phyloP scores from a whole-genome alignment of 1,140 invertebrate genomes.

The Diabrotica undecimpunctata region DNA sequence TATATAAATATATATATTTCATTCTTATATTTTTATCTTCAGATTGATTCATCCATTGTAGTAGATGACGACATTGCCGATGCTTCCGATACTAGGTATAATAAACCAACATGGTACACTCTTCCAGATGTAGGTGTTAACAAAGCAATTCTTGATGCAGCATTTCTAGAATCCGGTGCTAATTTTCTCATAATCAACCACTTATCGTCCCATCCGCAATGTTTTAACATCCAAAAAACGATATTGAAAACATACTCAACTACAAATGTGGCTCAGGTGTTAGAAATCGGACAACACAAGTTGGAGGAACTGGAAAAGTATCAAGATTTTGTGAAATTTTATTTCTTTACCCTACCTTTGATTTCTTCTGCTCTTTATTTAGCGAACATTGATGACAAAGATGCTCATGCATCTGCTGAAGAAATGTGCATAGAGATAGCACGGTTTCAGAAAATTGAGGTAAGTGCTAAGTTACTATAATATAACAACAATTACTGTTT shows the following conservation, averaged over 20 bases:
- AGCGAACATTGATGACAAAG: background rate
- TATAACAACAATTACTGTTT: too few relatives aligned
- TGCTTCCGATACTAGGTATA: background rate
- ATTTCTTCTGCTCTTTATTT: background rate
- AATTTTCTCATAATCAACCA: background rate
- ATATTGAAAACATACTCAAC: background rate
- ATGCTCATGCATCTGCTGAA: background rate
- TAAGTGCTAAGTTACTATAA: background rate
- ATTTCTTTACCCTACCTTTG: background rate
- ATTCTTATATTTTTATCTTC: background rate
- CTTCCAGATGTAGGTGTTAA: background rate
- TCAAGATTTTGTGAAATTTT: background rate
- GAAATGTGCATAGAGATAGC: background rate
- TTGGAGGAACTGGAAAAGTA: background rate
- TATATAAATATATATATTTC: background rate
- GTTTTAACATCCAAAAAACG: background rate
- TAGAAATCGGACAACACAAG: background rate
- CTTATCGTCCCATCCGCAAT: background rate
- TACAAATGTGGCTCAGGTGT: background rate
- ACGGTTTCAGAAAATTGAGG: background rate
- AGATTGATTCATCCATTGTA: background rate
- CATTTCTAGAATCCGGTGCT: background rate
- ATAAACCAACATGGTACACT: background rate
- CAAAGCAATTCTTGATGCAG: background rate
- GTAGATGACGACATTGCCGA: background rate